phyloP scores from a whole-genome alignment of 2,113 vertebrate species.

The Bostrychus sinensis region DNA sequence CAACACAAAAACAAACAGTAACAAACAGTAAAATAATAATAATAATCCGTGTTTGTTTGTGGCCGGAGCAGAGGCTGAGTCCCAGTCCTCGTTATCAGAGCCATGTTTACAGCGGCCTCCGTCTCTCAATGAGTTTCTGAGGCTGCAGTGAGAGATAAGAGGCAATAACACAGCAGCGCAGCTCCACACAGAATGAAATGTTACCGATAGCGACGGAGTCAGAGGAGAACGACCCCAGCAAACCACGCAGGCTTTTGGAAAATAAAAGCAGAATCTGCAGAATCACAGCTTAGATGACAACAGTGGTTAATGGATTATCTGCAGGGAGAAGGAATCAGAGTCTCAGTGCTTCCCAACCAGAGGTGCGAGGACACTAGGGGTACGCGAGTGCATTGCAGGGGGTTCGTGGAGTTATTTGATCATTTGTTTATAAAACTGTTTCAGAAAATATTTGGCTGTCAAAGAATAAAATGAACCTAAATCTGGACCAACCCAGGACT shows the following conservation, averaged over 20 bases:
- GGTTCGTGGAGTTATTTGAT: too few species aligned
- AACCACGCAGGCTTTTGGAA: conserved; percentile 25
- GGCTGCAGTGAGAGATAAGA: conserved; percentile 65
- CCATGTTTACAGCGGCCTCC: conserved; percentile 40
- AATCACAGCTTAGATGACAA: conserved; percentile 31
- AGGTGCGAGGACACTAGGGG: too few species aligned
- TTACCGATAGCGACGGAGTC: conserved; percentile 57
- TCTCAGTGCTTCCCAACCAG: too few species aligned
- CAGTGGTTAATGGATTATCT: conserved; percentile 33
- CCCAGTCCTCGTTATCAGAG: conserved; percentile 50
- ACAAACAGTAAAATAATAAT: too few species aligned
- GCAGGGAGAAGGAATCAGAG: neutral
- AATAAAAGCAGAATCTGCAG: conserved; percentile 19
- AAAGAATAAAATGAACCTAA: too few species aligned
- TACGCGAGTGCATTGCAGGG: too few species aligned
- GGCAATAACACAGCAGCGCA: conserved; percentile 63
- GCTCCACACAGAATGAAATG: conserved; percentile 61
- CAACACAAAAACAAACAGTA: too few species aligned
- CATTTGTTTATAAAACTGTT: too few species aligned
- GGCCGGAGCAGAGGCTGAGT: conserved; percentile 27
- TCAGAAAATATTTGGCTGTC: too few species aligned
- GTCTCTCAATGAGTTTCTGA: conserved; percentile 61
- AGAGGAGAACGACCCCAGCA: conserved; percentile 37
- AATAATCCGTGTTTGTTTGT: too few species aligned
- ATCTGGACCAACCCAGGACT: too few species aligned